Evolutionary conservation across 1,140 invertebrate species (phyloP).

Genomic region (Wasmannia auropunctata): DNA sequence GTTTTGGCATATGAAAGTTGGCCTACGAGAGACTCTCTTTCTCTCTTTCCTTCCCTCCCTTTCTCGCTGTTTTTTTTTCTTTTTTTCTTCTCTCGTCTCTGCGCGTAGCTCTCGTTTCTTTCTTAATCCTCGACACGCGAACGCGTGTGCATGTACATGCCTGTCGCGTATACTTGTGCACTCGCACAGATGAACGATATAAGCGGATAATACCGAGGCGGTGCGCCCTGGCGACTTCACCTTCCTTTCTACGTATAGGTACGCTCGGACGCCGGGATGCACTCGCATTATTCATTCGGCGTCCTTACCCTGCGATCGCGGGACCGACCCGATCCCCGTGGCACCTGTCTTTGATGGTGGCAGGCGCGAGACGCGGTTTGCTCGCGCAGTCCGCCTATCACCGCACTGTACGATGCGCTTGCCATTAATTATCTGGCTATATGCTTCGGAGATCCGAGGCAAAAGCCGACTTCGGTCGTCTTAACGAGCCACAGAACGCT

Average conservation of each 20-base stretch:
- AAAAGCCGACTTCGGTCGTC: conserved; percentile 54
- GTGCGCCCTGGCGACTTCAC: conserved; percentile 1
- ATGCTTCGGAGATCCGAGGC: conserved; percentile 51
- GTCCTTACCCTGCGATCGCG: conserved; percentile 23
- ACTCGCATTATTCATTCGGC: conserved; percentile 60
- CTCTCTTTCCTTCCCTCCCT: background rate
- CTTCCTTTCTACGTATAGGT: conserved; percentile 3
- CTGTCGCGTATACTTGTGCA: background rate
- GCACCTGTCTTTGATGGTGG: conserved; percentile 57
- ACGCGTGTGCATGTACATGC: background rate
- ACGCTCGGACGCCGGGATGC: background rate
- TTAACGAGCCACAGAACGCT: conserved; percentile 58
- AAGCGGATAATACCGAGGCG: conserved; percentile 6
- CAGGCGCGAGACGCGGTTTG: conserved; percentile 20
- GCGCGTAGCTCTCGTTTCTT: background rate
- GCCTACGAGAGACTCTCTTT: conserved; percentile 7
- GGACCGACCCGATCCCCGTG: conserved; percentile 41
- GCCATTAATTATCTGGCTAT: conserved; percentile 64
- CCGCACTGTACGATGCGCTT: conserved; percentile 29
- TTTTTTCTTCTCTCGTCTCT: background rate
- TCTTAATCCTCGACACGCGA: background rate
- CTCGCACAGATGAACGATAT: background rate
- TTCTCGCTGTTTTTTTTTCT: background rate
- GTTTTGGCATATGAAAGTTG: conserved; percentile 24
- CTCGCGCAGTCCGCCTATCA: conserved; percentile 44